Conservation (phyloP, 92 coral and sea anemone species). For the Scolanthus callimorphus region DNA sequence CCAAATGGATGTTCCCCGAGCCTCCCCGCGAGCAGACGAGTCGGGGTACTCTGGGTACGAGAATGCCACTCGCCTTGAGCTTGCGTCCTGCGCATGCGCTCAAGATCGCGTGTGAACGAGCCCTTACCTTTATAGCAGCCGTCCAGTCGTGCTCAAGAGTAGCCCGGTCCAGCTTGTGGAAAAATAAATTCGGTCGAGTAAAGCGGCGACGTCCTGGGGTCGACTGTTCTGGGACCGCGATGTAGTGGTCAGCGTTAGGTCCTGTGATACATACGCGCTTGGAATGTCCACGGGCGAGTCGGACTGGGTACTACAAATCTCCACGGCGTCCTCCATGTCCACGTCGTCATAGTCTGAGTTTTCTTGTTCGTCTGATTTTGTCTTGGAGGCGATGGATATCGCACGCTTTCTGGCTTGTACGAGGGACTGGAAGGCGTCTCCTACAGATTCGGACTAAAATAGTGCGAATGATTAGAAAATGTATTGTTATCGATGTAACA, state of each 20-base stretch:
- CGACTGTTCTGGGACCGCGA: conserved; percentile 18
- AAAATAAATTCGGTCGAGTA: conserved; percentile 22
- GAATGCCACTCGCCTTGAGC: too few relatives aligned
- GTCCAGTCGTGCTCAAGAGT: conserved; percentile 95
- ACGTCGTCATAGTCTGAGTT: conserved; percentile 28
- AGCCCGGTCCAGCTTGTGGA: conserved; percentile 35
- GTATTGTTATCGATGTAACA: too few relatives aligned
- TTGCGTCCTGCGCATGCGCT: too few relatives aligned
- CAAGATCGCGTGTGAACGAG: background rate
- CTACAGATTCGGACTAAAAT: conserved; percentile 14
- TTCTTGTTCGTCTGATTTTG: conserved; percentile 24
- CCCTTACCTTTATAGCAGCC: conserved; percentile 70
- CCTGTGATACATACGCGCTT: background rate
- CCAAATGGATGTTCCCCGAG: too few relatives aligned
- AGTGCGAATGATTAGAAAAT: too few relatives aligned
- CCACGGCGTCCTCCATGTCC: conserved; percentile 20
- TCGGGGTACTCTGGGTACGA: too few relatives aligned
- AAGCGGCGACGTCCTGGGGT: conserved; percentile 15
- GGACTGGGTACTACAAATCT: background rate
- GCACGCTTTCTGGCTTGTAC: conserved; percentile 50
- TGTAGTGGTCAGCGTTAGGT: conserved; percentile 6
- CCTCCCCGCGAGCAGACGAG: too few relatives aligned
- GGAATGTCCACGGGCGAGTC: background rate
- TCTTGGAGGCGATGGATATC: conserved; percentile 38
- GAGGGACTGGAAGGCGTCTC: conserved; percentile 42